Base-by-base conservation (phyloP, 2,113 vertebrate species). In the Hepsetus odoe region DNA sequence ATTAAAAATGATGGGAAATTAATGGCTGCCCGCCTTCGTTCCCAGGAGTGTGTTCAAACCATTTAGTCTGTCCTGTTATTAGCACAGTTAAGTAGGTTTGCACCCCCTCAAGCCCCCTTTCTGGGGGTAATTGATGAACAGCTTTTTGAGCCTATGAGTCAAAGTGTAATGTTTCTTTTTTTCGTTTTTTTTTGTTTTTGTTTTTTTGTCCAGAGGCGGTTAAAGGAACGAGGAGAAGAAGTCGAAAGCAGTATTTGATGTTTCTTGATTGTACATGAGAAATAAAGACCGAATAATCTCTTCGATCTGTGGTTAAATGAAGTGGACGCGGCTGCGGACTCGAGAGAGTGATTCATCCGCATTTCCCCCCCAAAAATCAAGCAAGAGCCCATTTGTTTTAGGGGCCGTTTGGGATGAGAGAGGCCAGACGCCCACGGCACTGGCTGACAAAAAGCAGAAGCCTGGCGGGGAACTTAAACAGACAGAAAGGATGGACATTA, bases 331-430 rank as follows among this genome's bases (percentile, higher is more conserved):
- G 18, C 26, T 78, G 35, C 14, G 33, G 32, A 61, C 56, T 68
- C 40, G 44, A 42, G 46, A 30, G 16, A 38, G 32, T 64, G 58
- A 65, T 79, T 72, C 58, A 72, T 64, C 71, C 49, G 42, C 58
- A 46, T 72, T 51, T 62, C 53, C 58, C 18, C 58, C 18, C 40
- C 40, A 42, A 42, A 59, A 49, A 79, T 72, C 58, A 35, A 65
- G 68, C 69, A 40, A 51, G 58, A 55, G 62, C 44, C 62, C 77
- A 65, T 58, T 72, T 79, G 66, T 70, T 70, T 68, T 61, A 72
- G 62, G 46, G 77, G 77, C 44, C 71, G 71, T 79, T 79, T 65
- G 71, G 53, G 77, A 62, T 79, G 77, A 79, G 68, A 64, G 68
- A 79, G 77, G 68, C 77, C 77, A 79, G 77, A 35, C 77, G 24